Percentiles rank a stretch among this genome's conserved stretches.
Conservation (phyloP, 2,888 invertebrate genomes). For the Frankliniella intonsa region DNA sequence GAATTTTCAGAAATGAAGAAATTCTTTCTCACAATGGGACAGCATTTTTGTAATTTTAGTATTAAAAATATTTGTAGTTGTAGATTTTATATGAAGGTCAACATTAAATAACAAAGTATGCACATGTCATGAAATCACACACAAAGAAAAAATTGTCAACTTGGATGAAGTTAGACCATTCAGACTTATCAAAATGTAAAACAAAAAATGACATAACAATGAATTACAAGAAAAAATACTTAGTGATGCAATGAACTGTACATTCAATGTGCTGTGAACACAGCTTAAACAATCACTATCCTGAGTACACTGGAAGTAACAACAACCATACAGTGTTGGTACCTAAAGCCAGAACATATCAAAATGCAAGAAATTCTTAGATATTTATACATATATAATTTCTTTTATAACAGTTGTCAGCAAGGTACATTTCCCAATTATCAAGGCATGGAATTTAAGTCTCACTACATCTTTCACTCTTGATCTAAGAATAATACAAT, state of each 20-base stretch:
- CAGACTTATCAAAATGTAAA: constrained; percentile 22
- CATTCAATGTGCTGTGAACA: neutral
- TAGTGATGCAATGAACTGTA: constrained; percentile 23
- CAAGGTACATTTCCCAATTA: constrained; percentile 6
- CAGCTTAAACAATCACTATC: constrained; percentile 18
- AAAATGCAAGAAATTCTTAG: neutral
- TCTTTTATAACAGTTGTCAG: constrained; percentile 3
- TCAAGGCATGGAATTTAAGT: neutral
- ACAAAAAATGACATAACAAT: constrained; percentile 22
- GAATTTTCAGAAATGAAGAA: neutral
- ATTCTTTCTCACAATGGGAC: neutral
- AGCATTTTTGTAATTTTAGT: constrained; percentile 15
- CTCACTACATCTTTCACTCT: constrained; percentile 10
- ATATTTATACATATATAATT: neutral
- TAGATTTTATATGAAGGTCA: neutral
- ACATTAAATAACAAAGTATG: constrained; percentile 3
- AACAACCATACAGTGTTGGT: constrained; percentile 1
- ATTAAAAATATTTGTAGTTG: constrained; percentile 13
- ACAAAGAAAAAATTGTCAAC: neutral
- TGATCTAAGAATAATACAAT: constrained; percentile 14
- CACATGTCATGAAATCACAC: constrained; percentile 9
- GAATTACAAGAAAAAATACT: constrained; percentile 20
- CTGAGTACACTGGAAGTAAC: constrained; percentile 20
- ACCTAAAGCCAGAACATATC: neutral
- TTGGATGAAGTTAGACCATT: neutral